Base-by-base conservation (phyloP, 2,113 vertebrate species). In the Poeciliopsis prolifica region DNA sequence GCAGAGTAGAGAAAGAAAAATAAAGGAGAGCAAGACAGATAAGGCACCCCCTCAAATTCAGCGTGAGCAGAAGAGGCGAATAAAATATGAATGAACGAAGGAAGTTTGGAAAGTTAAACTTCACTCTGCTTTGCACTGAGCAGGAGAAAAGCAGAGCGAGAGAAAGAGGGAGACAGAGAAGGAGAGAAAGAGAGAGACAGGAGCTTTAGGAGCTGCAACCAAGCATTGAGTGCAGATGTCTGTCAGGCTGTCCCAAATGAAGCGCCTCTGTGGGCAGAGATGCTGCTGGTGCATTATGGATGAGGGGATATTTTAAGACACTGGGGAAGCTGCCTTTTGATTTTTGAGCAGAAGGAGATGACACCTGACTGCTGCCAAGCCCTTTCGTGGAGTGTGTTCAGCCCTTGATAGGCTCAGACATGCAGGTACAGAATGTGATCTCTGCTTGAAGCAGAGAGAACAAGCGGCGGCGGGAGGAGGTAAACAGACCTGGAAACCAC, bases 81-180 rank as follows among this genome's bases (percentile, higher is more conserved):
- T 94, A 91, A 95, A 94, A 93, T 91, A 94, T 92, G 89, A 93
- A 86, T 78, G 86, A 93, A 85, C 77, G 85, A 85, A 87, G 44
- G 74, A 81, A 83, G 81, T 83, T 86, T 89, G 87, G 70, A 83
- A 89, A 89, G 80, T 85, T 88, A 89, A 87, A 86, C 89, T 84
- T 83, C 78, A 78, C 31, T 67, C 72, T 77, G 63, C 80, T 81
- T 64, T 70, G 84, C 72, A 30, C 22, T 65, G 75, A 91, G 70
- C 48, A 7, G 33, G 19, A 77, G 68, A n/a, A 72, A 77, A 68
- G 61, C 35, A 30, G 48, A 62, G 70, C 71, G 68, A 81, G 77
- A 48, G 44, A 44, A 14, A 44, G 42, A 44, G 3, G 14, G 42
- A 15, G 42, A 44, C 14, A 40, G 37, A 40, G 37, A 13, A 10